Percentiles rank a stretch among this genome's conserved stretches.
Evolutionary conservation across 2,888 invertebrate species (phyloP).

Genomic region (Pseudeuparius sepicola): DNA sequence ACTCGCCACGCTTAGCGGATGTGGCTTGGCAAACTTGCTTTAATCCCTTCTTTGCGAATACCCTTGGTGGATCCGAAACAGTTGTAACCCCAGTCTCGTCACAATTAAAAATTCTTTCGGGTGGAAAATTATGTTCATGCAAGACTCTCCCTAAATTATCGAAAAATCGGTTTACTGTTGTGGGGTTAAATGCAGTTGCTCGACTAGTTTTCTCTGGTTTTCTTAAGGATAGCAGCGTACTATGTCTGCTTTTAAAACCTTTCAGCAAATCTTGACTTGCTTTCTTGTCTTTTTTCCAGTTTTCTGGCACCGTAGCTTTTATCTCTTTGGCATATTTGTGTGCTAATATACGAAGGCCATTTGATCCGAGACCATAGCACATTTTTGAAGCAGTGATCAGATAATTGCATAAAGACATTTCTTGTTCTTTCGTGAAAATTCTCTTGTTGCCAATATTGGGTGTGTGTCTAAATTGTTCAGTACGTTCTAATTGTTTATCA

Average conservation of each 20-base stretch:
- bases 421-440: conserved; percentile 3
- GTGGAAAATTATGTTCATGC: conserved; percentile 8
- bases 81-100: conserved; percentile 9
- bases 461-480: conserved; percentile 4
- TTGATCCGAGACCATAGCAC: conserved; percentile 1
- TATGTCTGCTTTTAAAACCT: conserved; percentile 8
- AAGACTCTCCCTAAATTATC: conserved; percentile 1
- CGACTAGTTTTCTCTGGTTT: conserved; percentile 5
- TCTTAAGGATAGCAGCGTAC: conserved; percentile 1
- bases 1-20: conserved; percentile 7
- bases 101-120: conserved; percentile 7
- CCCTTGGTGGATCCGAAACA: conserved; percentile 10
- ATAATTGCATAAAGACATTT: conserved; percentile 3
- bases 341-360: conserved; percentile 7
- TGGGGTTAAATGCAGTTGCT: conserved; percentile 8
- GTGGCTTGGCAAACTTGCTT: conserved; percentile 7
- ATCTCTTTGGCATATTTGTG: conserved; percentile 9
- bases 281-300: conserved; percentile 5
- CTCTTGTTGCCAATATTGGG: conserved; percentile 4
- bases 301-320: conserved; percentile 4
- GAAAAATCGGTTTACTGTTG: conserved; percentile 6
- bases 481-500: too few species aligned
- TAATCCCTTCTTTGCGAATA: conserved; percentile 5
- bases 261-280: conserved; percentile 5
- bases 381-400: conserved; percentile 6